Evolutionary conservation across 2,113 vertebrate species (phyloP), one percentile per base, ranked within the genome.

Genomic region (Oostethus manadensis): DNA sequence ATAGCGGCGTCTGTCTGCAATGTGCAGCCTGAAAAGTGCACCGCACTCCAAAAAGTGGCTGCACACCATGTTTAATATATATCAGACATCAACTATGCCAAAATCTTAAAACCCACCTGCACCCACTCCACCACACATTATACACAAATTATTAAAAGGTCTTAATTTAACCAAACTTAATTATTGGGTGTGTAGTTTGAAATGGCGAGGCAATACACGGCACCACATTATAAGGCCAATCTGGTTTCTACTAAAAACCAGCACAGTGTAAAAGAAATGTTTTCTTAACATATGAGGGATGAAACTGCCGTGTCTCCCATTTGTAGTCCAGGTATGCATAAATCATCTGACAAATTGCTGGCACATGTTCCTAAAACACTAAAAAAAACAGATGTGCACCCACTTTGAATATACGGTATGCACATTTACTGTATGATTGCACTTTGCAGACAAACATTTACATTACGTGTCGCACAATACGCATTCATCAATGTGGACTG

Each of bases 1-100:
- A 61, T 33, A 51, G 8, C 45, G 57, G 43, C 38, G 38, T 48
- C 18, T 47, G 38, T 68, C 74, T 63, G 40, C 10, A 20, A 29
- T 74, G 42, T 50, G 61, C 57, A 51, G 56, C 9, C 15, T n/a
- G 51, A 56, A n/a, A 38, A 46, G 21, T 51, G 58, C 2, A 51
- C 1, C 8, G 18, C 17, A 35, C 47, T 14, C 10, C 13, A 22
- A 23, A 16, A 15, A 51, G 15, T 14, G 23, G 15, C 8, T 3
- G 15, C 49, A 9, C 7, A 45, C 17, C 17, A 13, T 57, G 54
- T 58, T 22, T 6, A 55, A 56, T 47, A 13, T 4, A 61, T 15
- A 26, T 53, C 20, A n/a, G n/a, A n/a, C n/a, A n/a, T n/a, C n/a
- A n/a, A n/a, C n/a, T n/a, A n/a, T n/a, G n/a, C n/a, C n/a, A n/a